Base-by-base conservation (phyloP, 2,888 invertebrate species). In the Cosmopolites sordidus region DNA sequence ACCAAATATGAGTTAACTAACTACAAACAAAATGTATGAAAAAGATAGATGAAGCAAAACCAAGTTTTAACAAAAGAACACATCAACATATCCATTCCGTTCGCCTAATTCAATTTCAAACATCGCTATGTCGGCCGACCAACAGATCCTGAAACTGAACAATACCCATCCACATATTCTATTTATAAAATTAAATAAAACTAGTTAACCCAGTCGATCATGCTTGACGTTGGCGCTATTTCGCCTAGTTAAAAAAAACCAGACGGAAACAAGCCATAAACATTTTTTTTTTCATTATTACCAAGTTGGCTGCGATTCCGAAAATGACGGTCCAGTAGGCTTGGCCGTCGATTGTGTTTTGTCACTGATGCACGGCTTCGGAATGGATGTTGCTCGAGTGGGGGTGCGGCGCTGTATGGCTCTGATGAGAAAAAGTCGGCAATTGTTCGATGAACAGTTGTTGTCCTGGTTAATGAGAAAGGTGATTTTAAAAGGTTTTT, bases 271-370 rank as follows among this genome's bases (percentile, higher is more conserved):
- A 41, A 39, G 17, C 37, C 48, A 46, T 43, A 53, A 0, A 60
- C 42, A 77, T 29, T 67, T 37, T 76, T 33, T 33, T 33, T 33
- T 33, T 71, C 46, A 51, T 70, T 1, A 62, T 72, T 1, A 76
- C 71, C 57, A 67, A 73, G 18, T 56, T 79, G 15, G 76, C 78
- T 0, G 40, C 48, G 4, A 66, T 78, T 60, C 27, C 41, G 39
- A 46, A 50, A 44, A 54, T 49, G 49, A 69, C 63, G 72, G 70
- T 71, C 66, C 64, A 66, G 60, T 69, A 69, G 62, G 63, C 47
- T 54, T 17, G 54, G 50, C 69, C 65, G 48, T 39, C 68, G 65
- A 73, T 73, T 73, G 71, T 72, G 65, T 70, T 71, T 69, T 65
- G 66, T 67, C 71, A 66, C 64, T 71, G 70, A 72, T 71, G 72